Percentiles rank a stretch among this genome's conserved stretches.
These are phyloP conservation scores for Copidosoma aretas DNA, from an alignment of 2,888 invertebrate genomes.

Conservation along the genomic window DNA sequence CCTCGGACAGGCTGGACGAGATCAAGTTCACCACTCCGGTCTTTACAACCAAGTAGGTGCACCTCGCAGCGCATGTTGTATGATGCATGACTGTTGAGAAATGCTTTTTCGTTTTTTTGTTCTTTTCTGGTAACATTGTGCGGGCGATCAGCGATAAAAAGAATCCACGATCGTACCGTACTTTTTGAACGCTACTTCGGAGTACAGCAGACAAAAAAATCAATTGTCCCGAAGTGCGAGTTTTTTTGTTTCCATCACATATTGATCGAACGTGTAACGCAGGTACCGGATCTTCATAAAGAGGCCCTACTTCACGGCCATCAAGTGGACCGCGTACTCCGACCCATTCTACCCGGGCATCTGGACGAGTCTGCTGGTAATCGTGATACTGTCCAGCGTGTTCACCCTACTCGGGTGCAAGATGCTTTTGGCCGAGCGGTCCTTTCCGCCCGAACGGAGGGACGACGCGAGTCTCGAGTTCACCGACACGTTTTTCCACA, in stretches of 20 bases:
- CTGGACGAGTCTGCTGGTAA: conserved; percentile 51
- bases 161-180: too few species aligned
- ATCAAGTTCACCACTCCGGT: conserved; percentile 57
- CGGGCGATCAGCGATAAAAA: too few species aligned
- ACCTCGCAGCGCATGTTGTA: too few species aligned
- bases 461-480: conserved; percentile 37
- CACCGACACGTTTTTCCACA: conserved; percentile 48
- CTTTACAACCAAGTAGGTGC: conserved; percentile 53
- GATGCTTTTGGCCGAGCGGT: neutral
- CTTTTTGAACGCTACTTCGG: neutral
- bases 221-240: too few species aligned
- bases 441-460: conserved; percentile 4
- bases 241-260: too few species aligned
- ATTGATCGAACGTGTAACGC: conserved; percentile 3
- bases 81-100: too few species aligned
- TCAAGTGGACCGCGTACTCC: conserved; percentile 57
- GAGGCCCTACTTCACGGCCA: conserved; percentile 49
- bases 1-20: conserved; percentile 50
- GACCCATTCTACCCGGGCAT: conserved; percentile 54
- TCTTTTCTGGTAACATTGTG: too few species aligned
- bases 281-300: conserved; percentile 57
- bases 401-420: conserved; percentile 47
- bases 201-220: too few species aligned
- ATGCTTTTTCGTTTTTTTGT: too few species aligned
- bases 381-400: conserved; percentile 48